Percentiles rank a stretch among this genome's conserved stretches.
Conservation (phyloP, 2,113 vertebrate species). For the Larimichthys crocea region DNA sequence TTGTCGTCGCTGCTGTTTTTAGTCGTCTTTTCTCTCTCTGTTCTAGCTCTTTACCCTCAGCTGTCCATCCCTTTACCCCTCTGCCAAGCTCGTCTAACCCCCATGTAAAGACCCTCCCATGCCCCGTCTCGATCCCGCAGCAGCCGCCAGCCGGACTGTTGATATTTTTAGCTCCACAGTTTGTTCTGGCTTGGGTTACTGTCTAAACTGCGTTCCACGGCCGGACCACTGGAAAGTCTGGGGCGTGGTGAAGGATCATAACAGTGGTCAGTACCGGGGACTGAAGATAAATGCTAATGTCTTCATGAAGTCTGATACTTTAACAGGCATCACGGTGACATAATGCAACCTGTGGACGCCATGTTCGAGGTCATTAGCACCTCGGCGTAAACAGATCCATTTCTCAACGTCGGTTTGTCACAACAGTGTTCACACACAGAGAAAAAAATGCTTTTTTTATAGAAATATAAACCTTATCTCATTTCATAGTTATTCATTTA, state of each 20-base stretch:
- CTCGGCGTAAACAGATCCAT: constrained; percentile 25
- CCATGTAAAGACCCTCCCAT: constrained; percentile 41
- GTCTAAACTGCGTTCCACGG: constrained; percentile 65
- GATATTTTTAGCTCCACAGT: constrained; percentile 79
- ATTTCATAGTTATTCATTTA: too few relatives aligned
- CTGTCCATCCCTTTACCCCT: constrained; percentile 31
- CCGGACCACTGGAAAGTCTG: constrained; percentile 17
- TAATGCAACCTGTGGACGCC: constrained; percentile 12
- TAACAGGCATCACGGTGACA: constrained; percentile 16
- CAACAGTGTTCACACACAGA: not conserved
- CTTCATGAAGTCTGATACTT: constrained; percentile 29
- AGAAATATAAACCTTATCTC: too few relatives aligned
- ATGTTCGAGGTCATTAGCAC: constrained; percentile 24
- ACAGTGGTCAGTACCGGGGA: not conserved
- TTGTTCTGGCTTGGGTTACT: constrained; percentile 80
- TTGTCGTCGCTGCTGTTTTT: not conserved
- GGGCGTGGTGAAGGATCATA: constrained; percentile 31
- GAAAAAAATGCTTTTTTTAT: too few relatives aligned
- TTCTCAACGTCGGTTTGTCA: constrained; percentile 23
- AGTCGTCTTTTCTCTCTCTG: not conserved
- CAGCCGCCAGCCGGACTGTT: constrained; percentile 25
- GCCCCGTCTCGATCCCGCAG: constrained; percentile 32
- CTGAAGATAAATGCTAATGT: constrained; percentile 23
- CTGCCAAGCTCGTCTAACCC: constrained; percentile 4
- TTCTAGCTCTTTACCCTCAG: constrained; percentile 3